Evolutionary conservation across 92 coral and sea anemone species (phyloP).

Genomic region (Siderastrea siderea): DNA sequence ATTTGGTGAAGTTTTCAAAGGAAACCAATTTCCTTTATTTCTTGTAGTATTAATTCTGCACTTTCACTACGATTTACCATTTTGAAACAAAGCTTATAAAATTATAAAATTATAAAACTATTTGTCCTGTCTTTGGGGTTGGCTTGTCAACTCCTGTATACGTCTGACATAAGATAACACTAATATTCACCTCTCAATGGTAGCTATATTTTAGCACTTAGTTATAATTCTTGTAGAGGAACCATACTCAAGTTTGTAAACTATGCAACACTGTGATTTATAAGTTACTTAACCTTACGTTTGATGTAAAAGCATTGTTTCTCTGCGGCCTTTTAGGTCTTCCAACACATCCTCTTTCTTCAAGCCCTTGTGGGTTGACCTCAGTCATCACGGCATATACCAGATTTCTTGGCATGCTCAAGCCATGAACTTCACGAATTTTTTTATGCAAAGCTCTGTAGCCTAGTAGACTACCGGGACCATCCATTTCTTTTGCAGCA

Average conservation of each 20-base stretch:
- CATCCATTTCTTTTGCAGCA: slow-evolving; percentile 74
- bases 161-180: slow-evolving; percentile 5
- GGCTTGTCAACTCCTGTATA: slow-evolving; percentile 8
- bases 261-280: too few relatives aligned
- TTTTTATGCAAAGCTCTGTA: slow-evolving; percentile 71
- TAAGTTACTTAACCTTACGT: slow-evolving; percentile 9
- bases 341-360: slow-evolving; percentile 77
- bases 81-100: not conserved
- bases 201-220: not conserved
- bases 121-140: slow-evolving; percentile 15
- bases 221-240: not conserved
- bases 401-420: slow-evolving; percentile 70
- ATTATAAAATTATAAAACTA: not conserved
- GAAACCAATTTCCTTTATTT: too few relatives aligned
- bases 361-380: slow-evolving; percentile 65
- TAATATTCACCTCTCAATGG: slow-evolving; percentile 7
- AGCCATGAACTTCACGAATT: slow-evolving; percentile 66
- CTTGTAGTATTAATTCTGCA: too few relatives aligned
- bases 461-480: slow-evolving; percentile 69
- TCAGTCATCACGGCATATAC: slow-evolving; percentile 74
- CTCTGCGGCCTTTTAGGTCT: slow-evolving; percentile 73
- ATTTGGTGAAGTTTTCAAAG: too few relatives aligned
- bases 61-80: not conserved
- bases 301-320: slow-evolving; percentile 46
- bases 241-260: not conserved